Conservation (phyloP, 2,888 invertebrate genomes). For the Iselma pallidipennis region DNA sequence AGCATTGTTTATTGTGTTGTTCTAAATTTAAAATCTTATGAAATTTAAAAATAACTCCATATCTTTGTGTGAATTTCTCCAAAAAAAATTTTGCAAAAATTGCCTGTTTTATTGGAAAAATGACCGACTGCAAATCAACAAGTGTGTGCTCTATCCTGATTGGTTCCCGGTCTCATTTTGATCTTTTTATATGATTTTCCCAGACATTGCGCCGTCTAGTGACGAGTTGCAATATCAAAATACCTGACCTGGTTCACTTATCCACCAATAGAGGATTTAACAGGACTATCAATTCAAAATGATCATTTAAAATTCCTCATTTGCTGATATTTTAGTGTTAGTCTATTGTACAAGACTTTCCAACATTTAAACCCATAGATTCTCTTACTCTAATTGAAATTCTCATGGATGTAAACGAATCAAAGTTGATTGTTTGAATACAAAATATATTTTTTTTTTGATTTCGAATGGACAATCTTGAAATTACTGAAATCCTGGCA, state of each 20-base stretch:
- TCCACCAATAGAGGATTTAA: not conserved
- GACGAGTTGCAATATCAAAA: not conserved
- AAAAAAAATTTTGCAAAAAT: too few relatives aligned
- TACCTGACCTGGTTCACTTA: not conserved
- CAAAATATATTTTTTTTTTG: constrained; percentile 9
- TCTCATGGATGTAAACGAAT: too few relatives aligned
- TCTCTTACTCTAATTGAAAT: too few relatives aligned
- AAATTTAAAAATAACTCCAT: not conserved
- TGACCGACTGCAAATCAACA: not conserved
- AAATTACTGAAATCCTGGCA: constrained; percentile 30
- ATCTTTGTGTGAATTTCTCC: too few relatives aligned
- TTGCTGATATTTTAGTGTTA: not conserved
- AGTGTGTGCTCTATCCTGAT: not conserved
- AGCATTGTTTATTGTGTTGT: not conserved
- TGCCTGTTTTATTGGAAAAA: too few relatives aligned
- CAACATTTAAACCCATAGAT: too few relatives aligned
- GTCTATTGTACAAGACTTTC: too few relatives aligned
- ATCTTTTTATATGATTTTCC: not conserved
- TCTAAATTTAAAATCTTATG: not conserved
- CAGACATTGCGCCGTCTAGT: not conserved
- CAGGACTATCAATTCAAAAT: not conserved
- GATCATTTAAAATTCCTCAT: not conserved
- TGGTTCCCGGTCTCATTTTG: not conserved
- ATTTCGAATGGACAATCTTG: constrained; percentile 14
- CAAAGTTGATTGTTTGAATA: too few relatives aligned